Conservation (phyloP, 2,113 vertebrate species). For the Ammodytes marinus region DNA sequence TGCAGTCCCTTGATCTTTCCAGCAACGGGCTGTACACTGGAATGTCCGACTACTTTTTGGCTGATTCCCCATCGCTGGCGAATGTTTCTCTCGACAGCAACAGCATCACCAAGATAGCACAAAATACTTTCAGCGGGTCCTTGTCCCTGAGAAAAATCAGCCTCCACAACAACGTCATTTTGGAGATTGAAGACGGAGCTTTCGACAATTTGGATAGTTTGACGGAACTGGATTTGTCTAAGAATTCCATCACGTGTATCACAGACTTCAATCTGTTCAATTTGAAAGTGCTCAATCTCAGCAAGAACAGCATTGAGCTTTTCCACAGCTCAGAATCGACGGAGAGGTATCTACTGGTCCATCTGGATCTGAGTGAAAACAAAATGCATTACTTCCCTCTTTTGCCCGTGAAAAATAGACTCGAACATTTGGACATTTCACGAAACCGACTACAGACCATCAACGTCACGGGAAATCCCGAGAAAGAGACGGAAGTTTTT, state of each 20-base stretch:
- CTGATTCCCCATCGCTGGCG: conserved; percentile 84
- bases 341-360: conserved; percentile 81
- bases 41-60: conserved; percentile 89
- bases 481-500: conserved; percentile 62
- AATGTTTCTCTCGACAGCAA: conserved; percentile 91
- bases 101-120: conserved; percentile 90
- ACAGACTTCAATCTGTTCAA: conserved; percentile 91
- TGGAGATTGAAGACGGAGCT: conserved; percentile 95
- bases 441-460: conserved; percentile 89
- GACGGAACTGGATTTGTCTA: conserved; percentile 91
- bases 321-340: conserved; percentile 84
- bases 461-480: conserved; percentile 61
- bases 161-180: conserved; percentile 94
- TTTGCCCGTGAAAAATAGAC: conserved; percentile 85
- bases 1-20: conserved; percentile 91
- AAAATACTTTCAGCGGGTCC: conserved; percentile 85
- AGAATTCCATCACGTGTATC: conserved; percentile 96
- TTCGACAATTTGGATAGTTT: conserved; percentile 88
- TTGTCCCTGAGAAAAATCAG: conserved; percentile 84
- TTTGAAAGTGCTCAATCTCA: conserved; percentile 90
- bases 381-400: conserved; percentile 90
- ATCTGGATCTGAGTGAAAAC: conserved; percentile 93
- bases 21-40: conserved; percentile 90
- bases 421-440: conserved; percentile 90
- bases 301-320: conserved; percentile 92